Conservation (phyloP, 2,797 vertebrate species). For the Hephaestus fuliginosus region DNA sequence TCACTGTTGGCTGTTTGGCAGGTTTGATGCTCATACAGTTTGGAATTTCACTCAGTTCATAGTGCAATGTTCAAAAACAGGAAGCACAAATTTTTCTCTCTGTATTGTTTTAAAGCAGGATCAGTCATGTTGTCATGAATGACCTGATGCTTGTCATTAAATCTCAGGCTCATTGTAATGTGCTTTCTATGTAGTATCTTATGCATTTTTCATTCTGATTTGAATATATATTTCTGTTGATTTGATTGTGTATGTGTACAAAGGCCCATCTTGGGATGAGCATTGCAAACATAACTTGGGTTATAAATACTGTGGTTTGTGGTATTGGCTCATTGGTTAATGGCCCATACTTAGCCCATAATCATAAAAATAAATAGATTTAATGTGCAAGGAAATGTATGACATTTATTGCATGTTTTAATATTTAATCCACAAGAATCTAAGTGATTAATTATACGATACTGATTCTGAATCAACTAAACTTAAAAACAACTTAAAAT, state of each 20-base stretch:
- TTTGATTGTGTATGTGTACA: neutral
- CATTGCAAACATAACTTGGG: neutral
- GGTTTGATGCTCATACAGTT: neutral
- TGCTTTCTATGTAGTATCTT: neutral
- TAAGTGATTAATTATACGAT: neutral
- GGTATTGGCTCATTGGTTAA: neutral
- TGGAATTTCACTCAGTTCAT: neutral
- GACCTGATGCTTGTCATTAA: neutral
- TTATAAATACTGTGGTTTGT: neutral
- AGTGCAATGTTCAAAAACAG: neutral
- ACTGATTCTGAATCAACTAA: no score
- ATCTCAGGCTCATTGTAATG: neutral
- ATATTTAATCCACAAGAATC: neutral
- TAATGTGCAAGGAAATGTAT: neutral
- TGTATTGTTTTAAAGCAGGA: neutral
- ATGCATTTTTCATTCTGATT: neutral
- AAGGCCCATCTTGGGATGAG: neutral
- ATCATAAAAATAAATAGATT: neutral
- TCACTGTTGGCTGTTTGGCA: neutral
- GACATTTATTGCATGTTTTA: neutral
- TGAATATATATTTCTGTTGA: no score
- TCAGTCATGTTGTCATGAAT: neutral
- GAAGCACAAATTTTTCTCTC: neutral
- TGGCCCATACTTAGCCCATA: no score
- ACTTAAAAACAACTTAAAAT: neutral